phyloP scores from a whole-genome alignment of 2,797 vertebrate genomes.

The Syndactyla subalaris region DNA sequence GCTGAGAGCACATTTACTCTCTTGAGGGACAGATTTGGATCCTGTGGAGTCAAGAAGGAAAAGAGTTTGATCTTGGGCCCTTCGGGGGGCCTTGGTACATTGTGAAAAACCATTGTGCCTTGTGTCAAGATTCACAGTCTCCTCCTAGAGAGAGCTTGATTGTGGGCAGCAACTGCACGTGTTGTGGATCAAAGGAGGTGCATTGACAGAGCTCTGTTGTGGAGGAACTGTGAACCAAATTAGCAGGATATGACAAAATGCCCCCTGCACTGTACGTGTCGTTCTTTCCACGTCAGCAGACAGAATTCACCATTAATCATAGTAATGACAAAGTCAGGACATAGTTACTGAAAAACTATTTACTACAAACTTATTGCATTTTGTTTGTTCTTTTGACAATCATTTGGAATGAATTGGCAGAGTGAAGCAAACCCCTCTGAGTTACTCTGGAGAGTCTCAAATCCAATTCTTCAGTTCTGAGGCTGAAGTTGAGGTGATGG shows the following conservation, averaged over 20 bases:
- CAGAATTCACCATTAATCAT: neutral
- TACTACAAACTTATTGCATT: neutral
- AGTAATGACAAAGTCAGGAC: neutral
- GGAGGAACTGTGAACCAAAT: neutral
- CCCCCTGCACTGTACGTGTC: neutral
- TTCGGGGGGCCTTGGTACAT: neutral
- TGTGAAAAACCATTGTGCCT: neutral
- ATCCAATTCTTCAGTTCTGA: neutral
- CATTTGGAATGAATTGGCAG: neutral
- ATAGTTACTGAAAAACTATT: neutral
- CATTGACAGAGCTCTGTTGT: neutral
- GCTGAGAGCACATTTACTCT: neutral
- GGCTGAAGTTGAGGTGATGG: rapidly evolving
- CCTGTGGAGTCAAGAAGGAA: neutral
- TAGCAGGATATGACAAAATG: neutral
- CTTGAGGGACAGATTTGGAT: neutral
- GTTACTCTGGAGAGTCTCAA: neutral
- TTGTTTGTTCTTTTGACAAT: neutral
- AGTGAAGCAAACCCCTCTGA: neutral
- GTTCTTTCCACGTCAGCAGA: neutral
- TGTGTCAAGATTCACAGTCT: neutral
- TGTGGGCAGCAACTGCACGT: neutral
- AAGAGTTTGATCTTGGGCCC: neutral
- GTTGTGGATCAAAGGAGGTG: neutral
- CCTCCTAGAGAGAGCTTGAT: neutral